Evolutionary conservation across 2,888 invertebrate species (phyloP).

Genomic region (Hydropsyche betteni): DNA sequence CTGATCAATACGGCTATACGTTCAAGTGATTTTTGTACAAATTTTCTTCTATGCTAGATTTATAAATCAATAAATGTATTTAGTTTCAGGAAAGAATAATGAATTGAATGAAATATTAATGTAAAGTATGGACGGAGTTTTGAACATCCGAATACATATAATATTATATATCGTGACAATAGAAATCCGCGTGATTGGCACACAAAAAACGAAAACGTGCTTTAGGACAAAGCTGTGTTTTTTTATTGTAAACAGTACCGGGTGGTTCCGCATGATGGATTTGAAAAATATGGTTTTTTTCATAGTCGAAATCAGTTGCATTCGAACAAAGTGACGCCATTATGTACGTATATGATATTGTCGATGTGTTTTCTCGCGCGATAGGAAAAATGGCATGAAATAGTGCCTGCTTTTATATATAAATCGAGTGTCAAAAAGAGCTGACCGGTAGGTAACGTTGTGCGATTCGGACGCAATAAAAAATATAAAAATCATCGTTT

Average conservation of each 20-base stretch:
- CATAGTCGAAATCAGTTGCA: no score
- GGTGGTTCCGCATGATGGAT: neutral
- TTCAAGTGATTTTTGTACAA: no score
- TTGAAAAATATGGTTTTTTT: conserved; percentile 9
- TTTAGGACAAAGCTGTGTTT: conserved; percentile 14
- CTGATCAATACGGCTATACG: no score
- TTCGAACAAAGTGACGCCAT: no score
- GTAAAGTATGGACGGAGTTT: neutral
- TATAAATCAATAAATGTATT: no score
- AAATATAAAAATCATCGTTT: conserved; percentile 40
- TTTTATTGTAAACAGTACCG: neutral
- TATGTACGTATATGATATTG: no score
- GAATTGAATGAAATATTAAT: no score
- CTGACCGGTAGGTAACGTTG: conserved; percentile 32
- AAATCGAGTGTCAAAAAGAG: conserved; percentile 35
- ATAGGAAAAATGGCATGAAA: no score
- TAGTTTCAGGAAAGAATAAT: no score
- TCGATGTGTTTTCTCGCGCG: no score
- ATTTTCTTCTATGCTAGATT: no score
- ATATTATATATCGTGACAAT: conserved; percentile 17
- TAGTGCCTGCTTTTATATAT: neutral
- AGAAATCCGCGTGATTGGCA: conserved; percentile 18
- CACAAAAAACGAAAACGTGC: conserved; percentile 16
- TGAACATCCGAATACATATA: neutral
- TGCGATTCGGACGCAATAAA: conserved; percentile 22